Percentiles rank a stretch among this genome's conserved stretches.
Conservation (phyloP, 2,888 invertebrate genomes). For the Nephrotoma flavescens region DNA sequence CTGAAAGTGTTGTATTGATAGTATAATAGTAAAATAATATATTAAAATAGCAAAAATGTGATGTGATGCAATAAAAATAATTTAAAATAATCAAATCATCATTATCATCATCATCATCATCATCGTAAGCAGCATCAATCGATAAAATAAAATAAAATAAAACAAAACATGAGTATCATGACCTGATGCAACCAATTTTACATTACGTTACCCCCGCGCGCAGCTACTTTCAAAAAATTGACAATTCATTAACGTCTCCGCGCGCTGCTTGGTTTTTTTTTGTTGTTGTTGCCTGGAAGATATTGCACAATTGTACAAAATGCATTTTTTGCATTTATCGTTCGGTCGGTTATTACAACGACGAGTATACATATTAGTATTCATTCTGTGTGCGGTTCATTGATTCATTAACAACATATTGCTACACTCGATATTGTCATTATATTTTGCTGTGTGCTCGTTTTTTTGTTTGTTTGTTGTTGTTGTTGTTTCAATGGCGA, state of each 20-base stretch:
- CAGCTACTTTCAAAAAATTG: neutral
- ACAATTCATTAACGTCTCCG: neutral
- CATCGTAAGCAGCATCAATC: neutral
- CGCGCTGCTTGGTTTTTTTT: neutral
- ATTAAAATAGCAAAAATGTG: neutral
- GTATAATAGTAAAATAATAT: too few relatives aligned
- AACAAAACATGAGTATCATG: neutral
- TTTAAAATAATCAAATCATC: neutral
- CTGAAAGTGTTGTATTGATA: neutral
- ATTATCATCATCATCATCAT: neutral
- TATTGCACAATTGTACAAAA: neutral
- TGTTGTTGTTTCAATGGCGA: too few relatives aligned
- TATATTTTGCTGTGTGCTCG: neutral
- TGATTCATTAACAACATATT: neutral
- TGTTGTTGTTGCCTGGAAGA: neutral
- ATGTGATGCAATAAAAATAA: neutral
- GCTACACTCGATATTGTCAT: neutral
- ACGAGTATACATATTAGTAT: neutral
- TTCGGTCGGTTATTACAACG: neutral
- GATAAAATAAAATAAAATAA: neutral
- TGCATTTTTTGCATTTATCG: neutral
- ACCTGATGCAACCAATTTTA: neutral
- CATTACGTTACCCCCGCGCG: neutral
- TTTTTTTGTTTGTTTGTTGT: too few relatives aligned
- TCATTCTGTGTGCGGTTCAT: neutral